Conservation (phyloP, 2,113 vertebrate genomes). For the Oxyura jamaicensis region DNA sequence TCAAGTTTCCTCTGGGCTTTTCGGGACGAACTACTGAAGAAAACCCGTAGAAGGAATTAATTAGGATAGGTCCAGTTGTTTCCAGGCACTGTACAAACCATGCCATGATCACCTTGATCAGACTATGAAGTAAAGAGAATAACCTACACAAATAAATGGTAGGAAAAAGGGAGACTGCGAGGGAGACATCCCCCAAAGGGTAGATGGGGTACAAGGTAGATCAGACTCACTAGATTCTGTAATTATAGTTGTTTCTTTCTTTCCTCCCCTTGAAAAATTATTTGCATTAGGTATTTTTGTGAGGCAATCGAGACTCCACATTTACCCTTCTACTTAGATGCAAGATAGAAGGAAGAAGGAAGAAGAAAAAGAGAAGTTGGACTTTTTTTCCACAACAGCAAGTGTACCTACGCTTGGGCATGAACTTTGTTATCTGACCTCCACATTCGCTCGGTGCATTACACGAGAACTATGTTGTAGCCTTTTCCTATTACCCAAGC, state of each 20-base stretch:
- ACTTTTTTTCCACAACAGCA: background rate
- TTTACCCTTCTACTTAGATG: background rate
- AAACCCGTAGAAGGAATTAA: background rate
- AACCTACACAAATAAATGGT: background rate
- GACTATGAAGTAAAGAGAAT: background rate
- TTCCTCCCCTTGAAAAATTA: background rate
- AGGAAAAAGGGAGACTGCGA: background rate
- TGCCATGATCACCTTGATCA: background rate
- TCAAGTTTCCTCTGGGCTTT: background rate
- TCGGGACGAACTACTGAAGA: background rate
- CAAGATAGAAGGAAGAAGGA: background rate
- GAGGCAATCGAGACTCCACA: background rate
- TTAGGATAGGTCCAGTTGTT: background rate
- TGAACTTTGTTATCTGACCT: background rate
- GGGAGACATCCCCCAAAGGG: background rate
- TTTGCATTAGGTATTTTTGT: background rate
- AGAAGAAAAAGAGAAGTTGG: background rate
- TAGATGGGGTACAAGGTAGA: background rate
- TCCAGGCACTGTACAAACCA: background rate
- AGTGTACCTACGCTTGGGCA: background rate
- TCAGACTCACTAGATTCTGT: background rate
- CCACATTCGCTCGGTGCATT: background rate
- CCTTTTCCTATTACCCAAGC: constrained; percentile 10
- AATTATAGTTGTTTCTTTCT: background rate
- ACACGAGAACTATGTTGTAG: background rate